Evolutionary conservation across 2,113 vertebrate species (phyloP).

Genomic region (Synchiropus splendidus): DNA sequence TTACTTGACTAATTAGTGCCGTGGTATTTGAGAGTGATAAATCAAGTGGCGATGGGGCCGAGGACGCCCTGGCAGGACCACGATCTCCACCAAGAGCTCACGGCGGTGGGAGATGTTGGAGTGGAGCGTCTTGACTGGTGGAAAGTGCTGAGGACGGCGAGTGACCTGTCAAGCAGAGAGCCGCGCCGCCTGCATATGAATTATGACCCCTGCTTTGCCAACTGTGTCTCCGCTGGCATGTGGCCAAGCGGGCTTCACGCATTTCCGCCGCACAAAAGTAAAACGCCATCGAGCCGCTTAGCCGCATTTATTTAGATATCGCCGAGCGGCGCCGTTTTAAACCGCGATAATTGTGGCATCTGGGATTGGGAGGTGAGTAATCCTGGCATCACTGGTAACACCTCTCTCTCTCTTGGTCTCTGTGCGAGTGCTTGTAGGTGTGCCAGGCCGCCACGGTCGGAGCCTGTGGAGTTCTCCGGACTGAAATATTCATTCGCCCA

Average conservation of each 20-base stretch:
- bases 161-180: background rate
- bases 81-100: constrained; percentile 54
- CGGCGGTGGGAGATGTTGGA: constrained; percentile 32
- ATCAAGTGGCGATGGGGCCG: constrained; percentile 91
- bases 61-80: constrained; percentile 73
- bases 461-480: constrained; percentile 55
- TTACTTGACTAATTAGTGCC: constrained; percentile 99
- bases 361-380: constrained; percentile 50
- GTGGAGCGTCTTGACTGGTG: constrained; percentile 11
- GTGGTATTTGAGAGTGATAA: constrained; percentile 99
- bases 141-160: background rate
- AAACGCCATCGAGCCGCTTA: background rate
- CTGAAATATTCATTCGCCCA: constrained; percentile 65
- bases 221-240: constrained; percentile 25
- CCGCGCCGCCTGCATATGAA: constrained; percentile 7
- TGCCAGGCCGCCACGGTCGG: constrained; percentile 61
- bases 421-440: constrained; percentile 37
- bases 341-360: constrained; percentile 54
- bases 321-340: constrained; percentile 11
- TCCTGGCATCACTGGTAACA: constrained; percentile 35
- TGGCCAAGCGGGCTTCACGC: constrained; percentile 22
- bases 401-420: constrained; percentile 8
- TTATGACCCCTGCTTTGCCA: constrained; percentile 34
- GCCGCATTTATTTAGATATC: constrained; percentile 30
- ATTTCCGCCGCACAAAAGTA: constrained; percentile 18